These are phyloP conservation scores for Hoplodrina blanda DNA, from an alignment of 2,888 invertebrate genomes.

Conservation along the genomic window DNA sequence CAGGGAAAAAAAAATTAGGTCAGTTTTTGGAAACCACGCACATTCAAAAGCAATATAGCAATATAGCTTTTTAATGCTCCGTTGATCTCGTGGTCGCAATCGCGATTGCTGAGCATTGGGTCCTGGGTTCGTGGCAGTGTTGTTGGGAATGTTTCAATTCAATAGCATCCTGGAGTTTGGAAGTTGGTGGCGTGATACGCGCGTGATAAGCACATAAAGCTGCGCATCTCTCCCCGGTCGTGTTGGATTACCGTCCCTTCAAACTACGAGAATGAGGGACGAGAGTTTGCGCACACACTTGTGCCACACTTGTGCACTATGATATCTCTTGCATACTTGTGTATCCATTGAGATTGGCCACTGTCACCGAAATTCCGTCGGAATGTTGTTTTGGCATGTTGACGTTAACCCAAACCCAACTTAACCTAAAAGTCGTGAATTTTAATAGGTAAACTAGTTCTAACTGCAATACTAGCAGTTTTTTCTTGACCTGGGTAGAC, in stretches of 20 bases:
- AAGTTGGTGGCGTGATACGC: no score
- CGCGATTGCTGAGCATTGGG: no score
- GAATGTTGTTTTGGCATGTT: background rate
- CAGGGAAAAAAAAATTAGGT: background rate
- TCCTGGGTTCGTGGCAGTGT: no score
- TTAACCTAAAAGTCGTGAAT: background rate
- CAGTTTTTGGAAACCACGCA: constrained; percentile 1
- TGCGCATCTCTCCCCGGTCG: background rate
- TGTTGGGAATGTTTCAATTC: no score
- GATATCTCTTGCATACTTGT: background rate
- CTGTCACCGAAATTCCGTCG: background rate
- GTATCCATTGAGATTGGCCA: background rate
- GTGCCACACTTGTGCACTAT: background rate
- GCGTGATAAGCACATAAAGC: no score
- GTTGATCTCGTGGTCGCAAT: no score
- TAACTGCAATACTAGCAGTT: background rate
- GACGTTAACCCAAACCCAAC: background rate
- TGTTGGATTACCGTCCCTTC: background rate
- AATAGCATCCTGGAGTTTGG: no score
- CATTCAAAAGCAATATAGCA: no score
- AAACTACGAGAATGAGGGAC: no score
- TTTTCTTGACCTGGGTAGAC: background rate
- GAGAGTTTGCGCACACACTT: no score
- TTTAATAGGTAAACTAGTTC: no score
- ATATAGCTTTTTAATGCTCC: no score